Evolutionary conservation across 2,113 vertebrate species (phyloP).

Genomic region (Actenoides lindsayi): DNA sequence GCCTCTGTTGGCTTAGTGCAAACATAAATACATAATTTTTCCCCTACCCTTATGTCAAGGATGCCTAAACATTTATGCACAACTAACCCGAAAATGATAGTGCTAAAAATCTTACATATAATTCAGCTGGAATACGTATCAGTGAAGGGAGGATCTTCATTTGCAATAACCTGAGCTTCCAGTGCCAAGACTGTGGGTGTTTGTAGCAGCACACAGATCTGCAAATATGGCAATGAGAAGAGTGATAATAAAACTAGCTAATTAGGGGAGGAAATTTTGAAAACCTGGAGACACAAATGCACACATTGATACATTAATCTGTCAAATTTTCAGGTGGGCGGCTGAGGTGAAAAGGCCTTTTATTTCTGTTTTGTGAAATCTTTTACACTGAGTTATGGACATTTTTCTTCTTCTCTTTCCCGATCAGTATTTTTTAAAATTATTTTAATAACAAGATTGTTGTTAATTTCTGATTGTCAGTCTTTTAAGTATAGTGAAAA

Average conservation of each 20-base stretch:
- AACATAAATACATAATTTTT: not conserved
- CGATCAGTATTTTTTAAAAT: not conserved
- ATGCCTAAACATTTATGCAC: not conserved
- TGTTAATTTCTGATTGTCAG: not conserved
- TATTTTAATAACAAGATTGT: not conserved
- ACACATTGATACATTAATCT: not conserved
- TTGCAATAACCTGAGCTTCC: not conserved
- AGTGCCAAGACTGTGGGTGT: not conserved
- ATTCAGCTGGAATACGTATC: fast-evolving
- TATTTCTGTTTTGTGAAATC: not conserved
- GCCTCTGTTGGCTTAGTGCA: not conserved
- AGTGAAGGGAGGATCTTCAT: not conserved
- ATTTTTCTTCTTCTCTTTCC: not conserved
- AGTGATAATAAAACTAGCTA: not conserved
- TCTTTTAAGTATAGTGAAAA: not conserved
- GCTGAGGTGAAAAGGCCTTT: not conserved
- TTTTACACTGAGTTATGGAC: not conserved
- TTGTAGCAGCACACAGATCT: not conserved
- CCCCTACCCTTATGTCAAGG: not conserved
- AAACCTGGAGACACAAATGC: not conserved
- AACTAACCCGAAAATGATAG: not conserved
- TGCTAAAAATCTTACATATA: not conserved
- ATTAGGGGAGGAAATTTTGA: not conserved
- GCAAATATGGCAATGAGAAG: not conserved
- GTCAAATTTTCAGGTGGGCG: not conserved